Percentiles rank a stretch among this genome's conserved stretches.
These are phyloP conservation scores for Drosophila pseudoobscura DNA, from an alignment of 1,140 invertebrate species.

Conservation along the genomic window DNA sequence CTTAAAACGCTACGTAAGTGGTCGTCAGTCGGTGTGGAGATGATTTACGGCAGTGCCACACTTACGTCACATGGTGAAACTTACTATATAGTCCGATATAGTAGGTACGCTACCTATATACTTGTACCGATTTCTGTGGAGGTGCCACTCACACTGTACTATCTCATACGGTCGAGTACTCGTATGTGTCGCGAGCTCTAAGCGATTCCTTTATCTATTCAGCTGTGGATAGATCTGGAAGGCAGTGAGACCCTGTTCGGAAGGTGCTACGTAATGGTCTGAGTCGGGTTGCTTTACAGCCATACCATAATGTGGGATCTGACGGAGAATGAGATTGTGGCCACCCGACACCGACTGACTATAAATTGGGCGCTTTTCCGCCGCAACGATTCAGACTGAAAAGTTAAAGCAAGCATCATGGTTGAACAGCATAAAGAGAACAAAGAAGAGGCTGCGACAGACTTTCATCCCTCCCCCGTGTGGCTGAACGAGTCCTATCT, in stretches of 20 bases:
- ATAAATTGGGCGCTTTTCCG: constrained; percentile 40
- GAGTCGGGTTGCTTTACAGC: constrained; percentile 39
- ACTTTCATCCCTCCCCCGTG: constrained; percentile 59
- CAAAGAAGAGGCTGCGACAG: constrained; percentile 8
- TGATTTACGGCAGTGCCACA: constrained; percentile 39
- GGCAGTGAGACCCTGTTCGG: background rate
- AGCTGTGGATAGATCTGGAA: constrained; percentile 14
- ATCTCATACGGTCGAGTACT: constrained; percentile 2
- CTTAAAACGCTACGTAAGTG: constrained; percentile 22
- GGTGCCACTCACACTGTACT: background rate
- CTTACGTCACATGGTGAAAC: constrained; percentile 32
- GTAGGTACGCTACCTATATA: background rate
- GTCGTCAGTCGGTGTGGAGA: background rate
- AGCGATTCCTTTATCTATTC: constrained; percentile 25
- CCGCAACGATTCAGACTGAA: constrained; percentile 15
- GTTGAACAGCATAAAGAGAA: constrained; percentile 39
- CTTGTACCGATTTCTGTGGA: too few relatives aligned
- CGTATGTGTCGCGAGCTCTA: background rate
- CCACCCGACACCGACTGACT: background rate
- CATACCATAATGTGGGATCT: constrained; percentile 30
- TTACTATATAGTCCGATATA: background rate
- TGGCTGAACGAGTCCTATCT: constrained; percentile 72
- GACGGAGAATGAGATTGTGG: constrained; percentile 7
- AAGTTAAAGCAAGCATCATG: constrained; percentile 32
- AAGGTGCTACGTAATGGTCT: constrained; percentile 24